These are phyloP conservation scores for Azorinus chamasolen DNA, from an alignment of 2,888 invertebrate genomes.

Conservation along the genomic window DNA sequence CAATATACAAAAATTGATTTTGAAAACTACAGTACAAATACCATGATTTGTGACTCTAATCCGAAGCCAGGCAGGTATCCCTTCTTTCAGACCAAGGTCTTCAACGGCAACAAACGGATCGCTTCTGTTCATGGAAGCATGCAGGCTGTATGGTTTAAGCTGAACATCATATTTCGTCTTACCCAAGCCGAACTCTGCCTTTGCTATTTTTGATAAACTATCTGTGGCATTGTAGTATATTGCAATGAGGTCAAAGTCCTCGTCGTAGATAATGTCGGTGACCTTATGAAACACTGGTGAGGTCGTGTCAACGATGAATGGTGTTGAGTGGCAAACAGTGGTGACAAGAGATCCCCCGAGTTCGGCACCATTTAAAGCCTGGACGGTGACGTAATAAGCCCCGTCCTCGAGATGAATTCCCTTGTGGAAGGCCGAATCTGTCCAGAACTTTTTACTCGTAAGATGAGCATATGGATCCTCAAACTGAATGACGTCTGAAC, in stretches of 20 bases:
- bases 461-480: constrained; percentile 72
- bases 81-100: constrained; percentile 71
- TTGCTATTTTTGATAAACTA: constrained; percentile 62
- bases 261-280: constrained; percentile 72
- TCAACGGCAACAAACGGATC: constrained; percentile 69
- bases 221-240: constrained; percentile 72
- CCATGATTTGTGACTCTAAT: constrained; percentile 74
- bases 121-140: constrained; percentile 59
- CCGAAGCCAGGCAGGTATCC: constrained; percentile 76
- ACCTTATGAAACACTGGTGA: constrained; percentile 69
- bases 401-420: constrained; percentile 73
- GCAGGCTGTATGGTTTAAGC: constrained; percentile 65
- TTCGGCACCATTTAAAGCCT: constrained; percentile 70
- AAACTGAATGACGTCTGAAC: constrained; percentile 64
- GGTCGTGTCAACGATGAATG: constrained; percentile 73
- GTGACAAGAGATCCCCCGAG: constrained; percentile 75
- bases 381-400: constrained; percentile 74
- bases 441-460: constrained; percentile 72
- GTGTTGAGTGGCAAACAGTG: constrained; percentile 74
- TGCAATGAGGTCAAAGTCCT: constrained; percentile 72
- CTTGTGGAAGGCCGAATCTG: constrained; percentile 70
- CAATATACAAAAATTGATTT: too few species aligned
- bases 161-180: constrained; percentile 73
- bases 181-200: constrained; percentile 75
- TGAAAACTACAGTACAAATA: too few species aligned